These are phyloP conservation scores for Rhagoletis pomonella DNA, from an alignment of 1,140 invertebrate genomes.

Conservation along the genomic window DNA sequence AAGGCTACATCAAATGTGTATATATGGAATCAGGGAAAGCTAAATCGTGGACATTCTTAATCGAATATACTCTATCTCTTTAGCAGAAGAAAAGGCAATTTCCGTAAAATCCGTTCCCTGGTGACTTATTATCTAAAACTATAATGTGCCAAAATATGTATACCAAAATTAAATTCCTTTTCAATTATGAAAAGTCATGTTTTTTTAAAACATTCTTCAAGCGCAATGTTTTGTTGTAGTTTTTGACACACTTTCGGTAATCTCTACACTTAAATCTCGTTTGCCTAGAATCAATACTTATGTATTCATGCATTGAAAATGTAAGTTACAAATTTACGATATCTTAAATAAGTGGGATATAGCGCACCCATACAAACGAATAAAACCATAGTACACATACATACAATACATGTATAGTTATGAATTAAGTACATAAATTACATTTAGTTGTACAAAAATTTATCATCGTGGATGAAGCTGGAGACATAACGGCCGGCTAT, in stretches of 20 bases:
- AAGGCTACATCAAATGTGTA: no score
- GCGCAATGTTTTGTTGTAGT: neutral
- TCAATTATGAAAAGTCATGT: neutral
- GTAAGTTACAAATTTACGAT: neutral
- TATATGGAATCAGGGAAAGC: no score
- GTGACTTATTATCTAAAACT: neutral
- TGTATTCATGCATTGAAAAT: neutral
- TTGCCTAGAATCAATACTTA: neutral
- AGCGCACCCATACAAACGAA: no score
- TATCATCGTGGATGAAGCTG: neutral
- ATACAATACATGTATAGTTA: neutral
- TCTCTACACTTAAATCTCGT: slow-evolving; percentile 33
- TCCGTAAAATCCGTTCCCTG: no score
- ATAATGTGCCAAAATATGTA: slow-evolving; percentile 31
- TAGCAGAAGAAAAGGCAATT: no score
- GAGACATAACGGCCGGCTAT: neutral
- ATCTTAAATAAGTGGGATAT: neutral
- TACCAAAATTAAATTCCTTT: neutral
- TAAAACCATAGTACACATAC: neutral
- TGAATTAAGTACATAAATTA: neutral
- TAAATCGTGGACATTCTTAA: no score
- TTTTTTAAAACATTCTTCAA: neutral
- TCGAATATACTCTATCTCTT: no score
- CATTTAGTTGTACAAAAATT: slow-evolving; percentile 20
- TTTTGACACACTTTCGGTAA: slow-evolving; percentile 5